phyloP scores from a whole-genome alignment of 1,140 invertebrate species.

The Pogonus chalceus region DNA sequence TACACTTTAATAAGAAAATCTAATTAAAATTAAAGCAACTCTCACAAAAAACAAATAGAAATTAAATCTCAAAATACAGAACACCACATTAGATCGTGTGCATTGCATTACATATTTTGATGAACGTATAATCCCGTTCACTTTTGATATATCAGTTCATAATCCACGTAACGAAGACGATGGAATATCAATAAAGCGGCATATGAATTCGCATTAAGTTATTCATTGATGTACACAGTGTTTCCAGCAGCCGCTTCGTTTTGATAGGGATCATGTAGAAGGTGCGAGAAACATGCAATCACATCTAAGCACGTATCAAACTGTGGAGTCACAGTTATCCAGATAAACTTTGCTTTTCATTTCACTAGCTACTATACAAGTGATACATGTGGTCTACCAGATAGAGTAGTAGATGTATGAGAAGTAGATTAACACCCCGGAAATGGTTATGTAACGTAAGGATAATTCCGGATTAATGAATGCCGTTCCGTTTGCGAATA shows the following conservation, averaged over 20 bases:
- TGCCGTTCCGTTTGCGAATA: no score
- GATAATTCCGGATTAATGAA: no score
- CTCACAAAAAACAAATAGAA: neutral
- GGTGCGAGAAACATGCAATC: conserved; percentile 6
- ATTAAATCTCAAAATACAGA: neutral
- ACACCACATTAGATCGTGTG: neutral
- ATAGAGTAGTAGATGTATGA: no score
- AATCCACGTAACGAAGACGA: neutral
- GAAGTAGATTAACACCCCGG: no score
- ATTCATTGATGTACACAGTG: no score
- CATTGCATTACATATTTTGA: conserved; percentile 1
- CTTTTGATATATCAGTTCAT: conserved; percentile 4
- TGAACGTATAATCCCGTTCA: conserved; percentile 3
- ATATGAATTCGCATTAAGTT: neutral
- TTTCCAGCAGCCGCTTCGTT: neutral
- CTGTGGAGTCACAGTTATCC: no score
- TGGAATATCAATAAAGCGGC: neutral
- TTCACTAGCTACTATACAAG: no score
- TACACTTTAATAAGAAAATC: no score
- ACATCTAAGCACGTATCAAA: conserved; percentile 5
- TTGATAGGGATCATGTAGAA: neutral
- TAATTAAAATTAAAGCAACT: no score
- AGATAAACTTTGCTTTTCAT: no score
- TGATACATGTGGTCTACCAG: no score
- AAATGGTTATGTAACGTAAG: no score